phyloP scores from a whole-genome alignment of 2,888 invertebrate species.

The Eupithecia tripunctaria region DNA sequence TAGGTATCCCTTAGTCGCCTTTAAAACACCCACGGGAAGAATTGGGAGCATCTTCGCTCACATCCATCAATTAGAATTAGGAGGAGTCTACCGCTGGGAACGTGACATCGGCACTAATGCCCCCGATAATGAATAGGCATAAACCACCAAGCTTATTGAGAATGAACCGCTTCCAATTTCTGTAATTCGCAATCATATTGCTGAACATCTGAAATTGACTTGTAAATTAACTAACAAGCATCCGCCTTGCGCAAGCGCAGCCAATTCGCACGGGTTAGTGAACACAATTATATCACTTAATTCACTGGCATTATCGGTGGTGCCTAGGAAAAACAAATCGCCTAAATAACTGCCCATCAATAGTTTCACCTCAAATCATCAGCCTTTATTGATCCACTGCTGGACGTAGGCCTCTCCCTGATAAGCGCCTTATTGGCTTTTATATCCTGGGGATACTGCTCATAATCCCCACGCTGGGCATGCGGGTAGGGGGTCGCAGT shows the following conservation, averaged over 20 bases:
- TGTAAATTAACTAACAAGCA: constrained; percentile 6
- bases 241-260: constrained; percentile 5
- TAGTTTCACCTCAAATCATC: no score
- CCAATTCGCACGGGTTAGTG: constrained; percentile 22
- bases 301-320: neutral
- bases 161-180: neutral
- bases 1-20: no score
- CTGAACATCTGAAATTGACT: constrained; percentile 28
- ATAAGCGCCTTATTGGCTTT: no score
- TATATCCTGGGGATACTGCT: no score
- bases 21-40: no score
- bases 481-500: no score
- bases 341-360: neutral
- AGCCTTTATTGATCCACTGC: no score
- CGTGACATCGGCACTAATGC: neutral
- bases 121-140: neutral
- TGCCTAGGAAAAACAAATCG: neutral
- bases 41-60: no score
- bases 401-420: no score
- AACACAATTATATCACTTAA: constrained; percentile 28
- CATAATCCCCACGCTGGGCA: no score
- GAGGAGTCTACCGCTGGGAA: neutral
- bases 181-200: neutral
- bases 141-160: neutral
- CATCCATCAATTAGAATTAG: no score